Conservation (phyloP, 2,888 invertebrate species). For the Pristionchus japonicus region DNA sequence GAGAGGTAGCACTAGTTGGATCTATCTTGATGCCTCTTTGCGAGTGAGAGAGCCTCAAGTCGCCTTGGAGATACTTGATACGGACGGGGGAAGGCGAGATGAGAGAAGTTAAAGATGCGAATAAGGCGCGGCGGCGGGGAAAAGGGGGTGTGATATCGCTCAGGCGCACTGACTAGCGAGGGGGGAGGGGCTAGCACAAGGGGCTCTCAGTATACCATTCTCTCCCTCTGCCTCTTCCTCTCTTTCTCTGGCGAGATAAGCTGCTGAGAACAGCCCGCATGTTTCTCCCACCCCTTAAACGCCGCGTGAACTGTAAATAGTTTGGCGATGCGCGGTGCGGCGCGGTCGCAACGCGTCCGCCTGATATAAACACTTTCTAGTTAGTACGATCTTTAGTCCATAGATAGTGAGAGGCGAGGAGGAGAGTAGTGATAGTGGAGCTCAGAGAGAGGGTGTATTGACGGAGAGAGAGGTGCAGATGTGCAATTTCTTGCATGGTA, state of each 20-base stretch:
- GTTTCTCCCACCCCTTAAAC: background rate
- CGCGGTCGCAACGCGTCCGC: background rate
- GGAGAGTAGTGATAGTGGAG: slow-evolving; percentile 42
- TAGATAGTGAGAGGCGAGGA: slow-evolving; percentile 35
- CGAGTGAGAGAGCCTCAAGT: background rate
- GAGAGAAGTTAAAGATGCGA: background rate
- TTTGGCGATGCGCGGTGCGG: slow-evolving; percentile 15
- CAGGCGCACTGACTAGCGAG: background rate
- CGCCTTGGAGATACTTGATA: slow-evolving; percentile 4
- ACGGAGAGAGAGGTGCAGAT: background rate
- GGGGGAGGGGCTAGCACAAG: background rate
- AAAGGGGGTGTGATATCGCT: background rate
- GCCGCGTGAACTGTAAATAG: slow-evolving; percentile 43
- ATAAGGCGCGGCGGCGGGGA: background rate
- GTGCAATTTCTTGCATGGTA: background rate
- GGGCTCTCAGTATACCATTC: background rate
- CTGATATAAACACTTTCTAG: slow-evolving; percentile 29
- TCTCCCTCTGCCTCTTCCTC: background rate
- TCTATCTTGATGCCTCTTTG: background rate
- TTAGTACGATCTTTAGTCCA: slow-evolving; percentile 44
- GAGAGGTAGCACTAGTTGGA: too few species aligned
- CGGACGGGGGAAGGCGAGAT: background rate
- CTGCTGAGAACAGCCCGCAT: background rate
- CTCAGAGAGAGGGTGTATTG: background rate
- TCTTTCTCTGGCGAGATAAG: background rate